Conservation (phyloP, 2,888 invertebrate species). For the Bugula neritina region DNA sequence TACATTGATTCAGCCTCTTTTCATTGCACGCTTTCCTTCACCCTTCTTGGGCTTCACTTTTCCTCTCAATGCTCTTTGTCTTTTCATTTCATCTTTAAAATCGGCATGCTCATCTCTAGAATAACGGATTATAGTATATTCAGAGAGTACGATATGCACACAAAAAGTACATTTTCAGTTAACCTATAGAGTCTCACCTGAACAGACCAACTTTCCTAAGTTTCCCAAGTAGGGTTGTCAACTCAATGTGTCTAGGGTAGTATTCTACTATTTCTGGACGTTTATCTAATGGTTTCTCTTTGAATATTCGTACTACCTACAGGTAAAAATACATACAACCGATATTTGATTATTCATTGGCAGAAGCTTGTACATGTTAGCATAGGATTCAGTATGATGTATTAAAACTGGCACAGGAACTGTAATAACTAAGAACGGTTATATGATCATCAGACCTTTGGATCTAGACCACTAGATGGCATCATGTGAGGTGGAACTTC, state of each 20-base stretch:
- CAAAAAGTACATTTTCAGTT: no score
- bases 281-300: slow-evolving; percentile 68
- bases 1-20: neutral
- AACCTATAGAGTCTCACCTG: slow-evolving; percentile 39
- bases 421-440: no score
- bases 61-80: slow-evolving; percentile 39
- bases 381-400: no score
- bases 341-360: neutral
- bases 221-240: slow-evolving; percentile 64
- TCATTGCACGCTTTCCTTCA: neutral
- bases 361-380: neutral
- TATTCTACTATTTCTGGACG: slow-evolving; percentile 70
- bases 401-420: no score
- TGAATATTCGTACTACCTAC: slow-evolving; percentile 70
- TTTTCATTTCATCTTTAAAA: slow-evolving; percentile 47
- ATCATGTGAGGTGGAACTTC: slow-evolving; percentile 75
- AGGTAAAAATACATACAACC: neutral
- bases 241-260: slow-evolving; percentile 79
- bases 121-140: no score
- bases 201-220: slow-evolving; percentile 43
- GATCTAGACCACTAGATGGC: slow-evolving; percentile 5
- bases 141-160: no score
- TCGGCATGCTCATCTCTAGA: slow-evolving; percentile 50
- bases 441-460: no score
- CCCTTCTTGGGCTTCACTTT: slow-evolving; percentile 38